Evolutionary conservation across 2,113 vertebrate species (phyloP).

Genomic region (Lota lota): DNA sequence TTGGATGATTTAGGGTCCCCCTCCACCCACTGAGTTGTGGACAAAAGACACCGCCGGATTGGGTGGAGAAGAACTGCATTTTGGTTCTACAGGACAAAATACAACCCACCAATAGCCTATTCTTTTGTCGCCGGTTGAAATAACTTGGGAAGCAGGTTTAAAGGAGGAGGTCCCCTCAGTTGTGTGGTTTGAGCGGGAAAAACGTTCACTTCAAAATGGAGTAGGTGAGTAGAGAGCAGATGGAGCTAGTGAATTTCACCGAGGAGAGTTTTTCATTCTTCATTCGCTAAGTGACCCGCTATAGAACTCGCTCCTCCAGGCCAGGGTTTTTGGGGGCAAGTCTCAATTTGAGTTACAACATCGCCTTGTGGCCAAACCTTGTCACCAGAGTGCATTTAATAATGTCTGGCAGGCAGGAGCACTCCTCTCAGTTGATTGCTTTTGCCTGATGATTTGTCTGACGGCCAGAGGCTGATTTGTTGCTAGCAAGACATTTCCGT

Average conservation of each 20-base stretch:
- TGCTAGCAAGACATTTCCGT: conserved; percentile 28
- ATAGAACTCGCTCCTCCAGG: not conserved
- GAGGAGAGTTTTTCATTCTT: not conserved
- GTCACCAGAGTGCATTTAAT: not conserved
- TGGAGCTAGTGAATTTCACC: not conserved
- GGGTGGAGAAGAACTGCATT: not conserved
- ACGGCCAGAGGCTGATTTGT: not conserved
- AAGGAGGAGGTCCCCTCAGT: not conserved
- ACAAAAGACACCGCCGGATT: not conserved
- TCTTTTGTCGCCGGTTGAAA: not conserved
- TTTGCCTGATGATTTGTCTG: not conserved
- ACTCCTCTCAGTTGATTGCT: not conserved
- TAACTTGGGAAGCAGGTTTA: not conserved
- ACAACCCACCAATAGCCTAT: too few species aligned
- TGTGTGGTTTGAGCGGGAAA: not conserved
- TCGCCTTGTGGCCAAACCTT: not conserved
- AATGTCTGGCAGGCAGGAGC: not conserved
- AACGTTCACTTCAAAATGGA: not conserved
- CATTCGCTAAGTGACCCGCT: not conserved
- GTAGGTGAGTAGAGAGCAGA: not conserved
- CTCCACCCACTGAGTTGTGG: not conserved
- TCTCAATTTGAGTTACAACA: not conserved
- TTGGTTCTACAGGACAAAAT: not conserved
- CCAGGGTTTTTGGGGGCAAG: too few species aligned
- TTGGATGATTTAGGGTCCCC: not conserved